Conservation (phyloP, 2,113 vertebrate genomes). For the Neodontobutis hainanensis region DNA sequence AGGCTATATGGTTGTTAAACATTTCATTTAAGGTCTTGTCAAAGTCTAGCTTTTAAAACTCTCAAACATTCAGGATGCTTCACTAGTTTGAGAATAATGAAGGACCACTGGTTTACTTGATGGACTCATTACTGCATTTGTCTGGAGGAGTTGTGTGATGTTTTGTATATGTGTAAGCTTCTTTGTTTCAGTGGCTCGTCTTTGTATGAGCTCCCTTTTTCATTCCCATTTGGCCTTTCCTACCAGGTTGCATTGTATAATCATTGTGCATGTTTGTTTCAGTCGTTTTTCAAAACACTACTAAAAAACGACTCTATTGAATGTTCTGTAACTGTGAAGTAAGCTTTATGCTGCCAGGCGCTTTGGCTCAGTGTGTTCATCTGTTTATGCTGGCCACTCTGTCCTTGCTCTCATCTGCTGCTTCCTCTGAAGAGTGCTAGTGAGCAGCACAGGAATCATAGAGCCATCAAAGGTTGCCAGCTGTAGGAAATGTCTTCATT, state of each 20-base stretch:
- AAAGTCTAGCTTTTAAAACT: too few relatives aligned
- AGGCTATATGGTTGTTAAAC: too few relatives aligned
- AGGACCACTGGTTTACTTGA: too few relatives aligned
- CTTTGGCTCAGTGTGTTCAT: constrained; percentile 26
- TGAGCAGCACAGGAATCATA: constrained; percentile 68
- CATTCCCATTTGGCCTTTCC: too few relatives aligned
- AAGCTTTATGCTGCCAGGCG: neutral
- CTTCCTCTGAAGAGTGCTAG: constrained; percentile 58
- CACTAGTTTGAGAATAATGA: too few relatives aligned
- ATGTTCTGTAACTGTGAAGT: neutral
- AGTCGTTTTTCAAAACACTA: neutral
- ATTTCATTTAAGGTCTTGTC: too few relatives aligned
- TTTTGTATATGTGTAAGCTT: too few relatives aligned
- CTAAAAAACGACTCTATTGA: neutral
- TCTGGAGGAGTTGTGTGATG: too few relatives aligned
- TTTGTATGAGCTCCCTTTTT: too few relatives aligned
- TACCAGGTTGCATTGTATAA: neutral
- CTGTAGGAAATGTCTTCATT: constrained; percentile 76
- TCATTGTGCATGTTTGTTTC: neutral
- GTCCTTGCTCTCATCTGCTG: constrained; percentile 26
- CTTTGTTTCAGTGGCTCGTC: too few relatives aligned
- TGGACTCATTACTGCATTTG: too few relatives aligned
- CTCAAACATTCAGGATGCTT: too few relatives aligned
- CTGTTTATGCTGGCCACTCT: constrained; percentile 40
- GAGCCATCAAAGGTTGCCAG: constrained; percentile 74